These are phyloP conservation scores for Callorhinus ursinus DNA, from an alignment of 2,113 vertebrate genomes.

Conservation along the genomic window DNA sequence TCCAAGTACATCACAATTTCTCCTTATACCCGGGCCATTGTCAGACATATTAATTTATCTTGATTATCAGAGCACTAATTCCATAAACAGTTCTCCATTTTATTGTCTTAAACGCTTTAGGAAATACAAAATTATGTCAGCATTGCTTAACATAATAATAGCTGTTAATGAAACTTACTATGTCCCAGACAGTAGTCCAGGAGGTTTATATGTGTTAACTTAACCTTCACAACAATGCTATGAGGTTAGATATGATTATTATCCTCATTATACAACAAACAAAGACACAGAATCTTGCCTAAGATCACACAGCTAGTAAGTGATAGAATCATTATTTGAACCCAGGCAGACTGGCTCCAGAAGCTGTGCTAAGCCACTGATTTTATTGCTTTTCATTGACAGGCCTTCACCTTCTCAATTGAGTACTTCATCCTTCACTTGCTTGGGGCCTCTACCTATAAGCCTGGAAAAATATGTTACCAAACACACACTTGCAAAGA, in stretches of 20 bases:
- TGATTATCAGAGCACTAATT: background rate
- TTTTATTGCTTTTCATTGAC: background rate
- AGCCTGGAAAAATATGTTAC: background rate
- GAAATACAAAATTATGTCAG: background rate
- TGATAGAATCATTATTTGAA: background rate
- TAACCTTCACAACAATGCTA: background rate
- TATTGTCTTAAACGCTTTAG: background rate
- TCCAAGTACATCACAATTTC: background rate
- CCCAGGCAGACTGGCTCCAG: background rate
- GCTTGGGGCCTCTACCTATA: background rate
- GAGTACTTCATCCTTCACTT: background rate
- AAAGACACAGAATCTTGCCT: background rate
- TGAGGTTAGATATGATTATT: background rate
- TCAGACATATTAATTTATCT: background rate
- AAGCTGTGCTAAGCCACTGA: background rate
- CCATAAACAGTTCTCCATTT: background rate
- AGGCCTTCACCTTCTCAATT: background rate
- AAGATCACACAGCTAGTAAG: background rate
- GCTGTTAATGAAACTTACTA: background rate
- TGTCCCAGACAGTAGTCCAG: background rate
- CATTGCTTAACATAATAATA: background rate
- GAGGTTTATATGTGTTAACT: background rate
- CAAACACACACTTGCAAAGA: background rate
- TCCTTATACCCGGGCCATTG: background rate
- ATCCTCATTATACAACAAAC: background rate